A percentile compares a stretch with the other conserved stretches of the same genome.
These are phyloP conservation scores for Platynereis dumerilii DNA, from an alignment of 2,888 invertebrate species.

Conservation along the genomic window DNA sequence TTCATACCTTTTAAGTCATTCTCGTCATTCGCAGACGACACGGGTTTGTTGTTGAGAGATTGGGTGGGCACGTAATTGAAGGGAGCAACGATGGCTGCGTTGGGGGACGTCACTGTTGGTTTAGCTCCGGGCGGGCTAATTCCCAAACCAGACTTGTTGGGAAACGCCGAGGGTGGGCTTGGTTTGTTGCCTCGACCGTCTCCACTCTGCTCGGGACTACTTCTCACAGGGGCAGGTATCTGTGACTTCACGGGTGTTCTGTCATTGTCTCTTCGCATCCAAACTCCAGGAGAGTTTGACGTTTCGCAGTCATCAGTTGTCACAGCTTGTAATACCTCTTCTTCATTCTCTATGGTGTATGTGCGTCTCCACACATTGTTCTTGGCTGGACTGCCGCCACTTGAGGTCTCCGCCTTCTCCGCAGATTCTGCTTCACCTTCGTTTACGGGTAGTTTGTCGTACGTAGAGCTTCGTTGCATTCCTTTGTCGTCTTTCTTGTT, in stretches of 20 bases:
- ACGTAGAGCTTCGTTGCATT: constrained; percentile 59
- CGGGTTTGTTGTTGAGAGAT: neutral
- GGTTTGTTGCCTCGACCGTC: no score
- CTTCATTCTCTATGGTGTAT: constrained; percentile 28
- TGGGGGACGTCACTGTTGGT: constrained; percentile 25
- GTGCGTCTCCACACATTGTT: constrained; percentile 31
- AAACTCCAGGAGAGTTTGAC: neutral
- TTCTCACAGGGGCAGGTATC: no score
- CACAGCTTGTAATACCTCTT: constrained; percentile 13
- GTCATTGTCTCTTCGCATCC: neutral
- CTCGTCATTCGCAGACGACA: constrained; percentile 6
- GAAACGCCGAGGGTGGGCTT: no score
- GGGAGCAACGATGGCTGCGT: constrained; percentile 65
- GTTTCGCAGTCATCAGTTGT: constrained; percentile 2
- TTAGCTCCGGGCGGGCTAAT: no score
- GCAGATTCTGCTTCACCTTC: constrained; percentile 12
- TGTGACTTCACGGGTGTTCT: no score
- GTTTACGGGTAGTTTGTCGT: constrained; percentile 53
- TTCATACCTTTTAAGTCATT: constrained; percentile 6
- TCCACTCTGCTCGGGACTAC: no score
- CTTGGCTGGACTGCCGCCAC: constrained; percentile 6
- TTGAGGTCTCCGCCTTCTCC: neutral
- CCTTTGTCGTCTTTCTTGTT: constrained; percentile 32
- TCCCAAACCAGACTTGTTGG: no score
- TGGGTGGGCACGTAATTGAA: constrained; percentile 65